A percentile compares a stretch with the other conserved stretches of the same genome.
phyloP scores from a whole-genome alignment of 2,113 vertebrate genomes.

The Corythoichthys haematopterus region DNA sequence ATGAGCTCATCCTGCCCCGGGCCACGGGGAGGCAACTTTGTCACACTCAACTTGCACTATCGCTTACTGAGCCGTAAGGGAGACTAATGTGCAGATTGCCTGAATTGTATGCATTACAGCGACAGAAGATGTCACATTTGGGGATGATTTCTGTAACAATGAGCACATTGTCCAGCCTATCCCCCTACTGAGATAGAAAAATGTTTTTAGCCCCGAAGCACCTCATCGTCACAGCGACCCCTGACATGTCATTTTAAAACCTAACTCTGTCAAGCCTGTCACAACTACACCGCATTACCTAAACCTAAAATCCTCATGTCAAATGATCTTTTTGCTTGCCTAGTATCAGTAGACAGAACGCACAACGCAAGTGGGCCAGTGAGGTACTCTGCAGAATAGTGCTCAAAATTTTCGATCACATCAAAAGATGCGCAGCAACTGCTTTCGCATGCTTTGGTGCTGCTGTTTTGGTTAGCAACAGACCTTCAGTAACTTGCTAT shows the following conservation, averaged over 20 bases:
- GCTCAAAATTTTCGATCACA: background rate
- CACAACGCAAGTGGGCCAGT: background rate
- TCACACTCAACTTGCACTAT: slow-evolving; percentile 58
- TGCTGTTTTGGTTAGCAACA: background rate
- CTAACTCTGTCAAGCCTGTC: slow-evolving; percentile 24
- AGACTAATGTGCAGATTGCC: slow-evolving; percentile 23
- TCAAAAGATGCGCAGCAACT: background rate
- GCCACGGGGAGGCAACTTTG: slow-evolving; percentile 53
- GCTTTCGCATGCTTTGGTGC: background rate
- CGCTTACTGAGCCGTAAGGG: slow-evolving; percentile 58
- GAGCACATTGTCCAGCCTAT: background rate
- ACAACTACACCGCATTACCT: slow-evolving; percentile 43
- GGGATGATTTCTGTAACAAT: background rate
- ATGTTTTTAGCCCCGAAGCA: slow-evolving; percentile 32
- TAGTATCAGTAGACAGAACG: slow-evolving; percentile 52
- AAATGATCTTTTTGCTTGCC: slow-evolving; percentile 44
- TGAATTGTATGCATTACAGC: background rate
- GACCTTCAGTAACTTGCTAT: background rate
- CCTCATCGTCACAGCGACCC: slow-evolving; percentile 36
- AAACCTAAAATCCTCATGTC: slow-evolving; percentile 29
- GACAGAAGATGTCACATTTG: slow-evolving; percentile 6
- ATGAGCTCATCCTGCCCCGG: slow-evolving; percentile 64
- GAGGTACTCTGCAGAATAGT: background rate
- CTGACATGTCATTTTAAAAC: slow-evolving; percentile 58
- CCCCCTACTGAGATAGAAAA: background rate